Percentiles rank a stretch among this genome's conserved stretches.
These are phyloP conservation scores for Unio pictorum DNA, from an alignment of 2,888 invertebrate species.

Conservation along the genomic window DNA sequence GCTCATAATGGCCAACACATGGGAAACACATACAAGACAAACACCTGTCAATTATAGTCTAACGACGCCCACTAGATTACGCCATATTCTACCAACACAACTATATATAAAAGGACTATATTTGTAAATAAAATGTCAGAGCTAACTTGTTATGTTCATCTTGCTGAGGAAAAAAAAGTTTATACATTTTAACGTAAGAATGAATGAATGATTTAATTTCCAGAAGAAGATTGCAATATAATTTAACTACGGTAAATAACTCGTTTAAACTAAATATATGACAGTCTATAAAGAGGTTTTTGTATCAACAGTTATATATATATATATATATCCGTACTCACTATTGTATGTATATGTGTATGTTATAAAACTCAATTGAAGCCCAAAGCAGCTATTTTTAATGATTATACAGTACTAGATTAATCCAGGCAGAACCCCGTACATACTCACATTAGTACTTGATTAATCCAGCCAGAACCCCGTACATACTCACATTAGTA, in stretches of 20 bases:
- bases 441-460: not conserved
- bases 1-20: conserved; percentile 17
- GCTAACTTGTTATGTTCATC: not conserved
- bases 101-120: conserved; percentile 12
- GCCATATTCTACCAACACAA: conserved; percentile 2
- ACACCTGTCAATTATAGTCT: conserved; percentile 1
- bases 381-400: conserved; percentile 1
- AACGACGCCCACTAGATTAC: not conserved
- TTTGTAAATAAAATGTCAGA: conserved; percentile 16
- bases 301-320: too few species aligned
- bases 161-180: not conserved
- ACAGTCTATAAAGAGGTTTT: too few species aligned
- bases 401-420: conserved; percentile 4
- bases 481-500: too few species aligned
- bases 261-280: too few species aligned
- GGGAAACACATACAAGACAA: not conserved
- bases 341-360: not conserved
- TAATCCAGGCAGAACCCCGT: not conserved
- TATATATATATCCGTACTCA: too few species aligned
- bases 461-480: not conserved
- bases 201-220: too few species aligned
- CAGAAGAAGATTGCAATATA: too few species aligned
- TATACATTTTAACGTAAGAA: too few species aligned
- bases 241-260: too few species aligned
- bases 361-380: not conserved